Evolutionary conservation across 2,797 vertebrate genomes (phyloP), one percentile per base, ranked within the genome.

Genomic region (Hylomyscus alleni): DNA sequence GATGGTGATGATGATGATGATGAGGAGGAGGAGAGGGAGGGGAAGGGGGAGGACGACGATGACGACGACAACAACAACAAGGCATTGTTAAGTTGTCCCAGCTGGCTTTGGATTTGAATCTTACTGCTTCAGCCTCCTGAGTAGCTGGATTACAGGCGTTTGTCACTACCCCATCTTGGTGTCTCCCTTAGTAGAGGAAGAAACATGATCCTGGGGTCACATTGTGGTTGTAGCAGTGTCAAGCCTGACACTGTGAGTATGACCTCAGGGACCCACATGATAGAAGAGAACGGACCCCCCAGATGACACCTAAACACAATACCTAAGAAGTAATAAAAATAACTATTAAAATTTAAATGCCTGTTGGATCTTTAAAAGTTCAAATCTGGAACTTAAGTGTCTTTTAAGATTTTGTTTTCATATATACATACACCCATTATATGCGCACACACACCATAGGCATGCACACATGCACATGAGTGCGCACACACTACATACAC

Each of bases 371-470:
- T 73, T 88, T 56, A 73, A 88, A 73, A 73, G 73, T 37, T 85
- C 26, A 56, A 87, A 37, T 40, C 24, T 88, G 52, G 15, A 73
- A 40, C 73, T 73, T 34, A 83, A 81, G 29, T 80, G 34, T 47
- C 72, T 94, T 93, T 87, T 50, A 86, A 86, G 4, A 58, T 34
- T 34, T 76, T 29, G 9, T 73, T 88, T 37, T 94, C n/a, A n/a
- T 75, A n/a, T 1, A 3, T 4, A 67, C 31, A 34, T 12, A 34
- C 65, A 67, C 26, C 10, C 24, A 26, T 24, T 56, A 19, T 20
- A 62, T 26, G 13, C 44, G 6, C 29, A 67, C 65, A 15, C 65
- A 15, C 31, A 31, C 62, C 11, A 65, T 31, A 62, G 1, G 29
- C 29, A 67, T 14, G 4, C 29, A 31, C 62, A 14, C 13, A 44